Evolutionary conservation across 2,797 vertebrate species (phyloP), one percentile per base, ranked within the genome.

Genomic region (Tolypeutes matacus): DNA sequence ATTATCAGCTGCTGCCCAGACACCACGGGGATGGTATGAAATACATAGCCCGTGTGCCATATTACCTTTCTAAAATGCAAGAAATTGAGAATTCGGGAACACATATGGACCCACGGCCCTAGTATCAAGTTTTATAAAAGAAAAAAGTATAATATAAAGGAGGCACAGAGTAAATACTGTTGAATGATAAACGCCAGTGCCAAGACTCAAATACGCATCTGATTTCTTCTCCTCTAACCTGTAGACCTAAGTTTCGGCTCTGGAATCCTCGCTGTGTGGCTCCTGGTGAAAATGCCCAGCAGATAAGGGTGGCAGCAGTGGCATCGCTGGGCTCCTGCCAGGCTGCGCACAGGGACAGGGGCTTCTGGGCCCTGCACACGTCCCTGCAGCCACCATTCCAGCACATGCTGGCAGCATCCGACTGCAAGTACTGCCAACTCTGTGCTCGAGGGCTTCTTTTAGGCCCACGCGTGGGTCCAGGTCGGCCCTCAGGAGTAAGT

Each of bases 1-100:
- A 27, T 60, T 76, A 67, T 81, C 53, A 90, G 85, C 42, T 9
- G 9, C 51, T 34, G 27, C 27, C 13, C 23, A 65, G 34, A 86
- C 0, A 1, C 5, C 15, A 3, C 0, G 0, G 34, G 13, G 10
- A 3, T 58, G 34, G 58, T 39, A 73, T 21, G 56, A 91, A 70
- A 27, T 27, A n/a, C 3, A 70, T 0, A 31, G 10, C 4, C 12
- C 53, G 34, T 2, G 11, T 12, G 34, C 21, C 18, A 4, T 49
- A 3, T 86, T 31, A 58, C 36, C 60, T 91, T 80, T 53, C 21
- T 76, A 51, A 49, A 3, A 36, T 39, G 5, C 53, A 46, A 29
- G 25, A 60, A 42, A 81, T 78, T 39, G 18, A 53, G 53, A 56
- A 56, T 6, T 56, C 51, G 58, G 65, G 89, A 70, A 49, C 46